Conservation (phyloP, 2,888 invertebrate species). For the Philereme vetulata region DNA sequence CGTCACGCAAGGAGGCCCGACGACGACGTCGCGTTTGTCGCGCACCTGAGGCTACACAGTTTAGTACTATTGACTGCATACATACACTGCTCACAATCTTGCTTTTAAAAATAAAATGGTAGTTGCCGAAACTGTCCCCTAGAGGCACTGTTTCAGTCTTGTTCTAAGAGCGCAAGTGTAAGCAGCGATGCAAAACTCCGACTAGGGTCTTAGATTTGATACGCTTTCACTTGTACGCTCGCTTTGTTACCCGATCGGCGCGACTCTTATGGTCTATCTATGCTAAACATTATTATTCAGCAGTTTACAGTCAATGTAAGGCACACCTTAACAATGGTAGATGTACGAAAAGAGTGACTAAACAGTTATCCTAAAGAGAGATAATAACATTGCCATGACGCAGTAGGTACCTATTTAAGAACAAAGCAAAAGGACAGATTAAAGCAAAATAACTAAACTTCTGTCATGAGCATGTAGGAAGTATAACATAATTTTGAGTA, state of each 20-base stretch:
- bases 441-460: conserved; percentile 16
- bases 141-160: no score
- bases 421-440: conserved; percentile 16
- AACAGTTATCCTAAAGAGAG: not conserved
- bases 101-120: no score
- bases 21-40: conserved; percentile 26
- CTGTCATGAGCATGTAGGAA: conserved; percentile 24
- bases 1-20: conserved; percentile 51
- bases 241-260: conserved; percentile 20
- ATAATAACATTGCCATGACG: conserved; percentile 8
- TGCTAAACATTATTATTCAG: conserved; percentile 7
- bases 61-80: no score
- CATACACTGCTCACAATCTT: no score
- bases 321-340: not conserved
- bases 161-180: no score
- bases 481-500: conserved; percentile 21
- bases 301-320: not conserved
- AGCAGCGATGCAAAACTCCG: no score
- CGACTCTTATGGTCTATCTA: conserved; percentile 9
- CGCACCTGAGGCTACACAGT: conserved; percentile 44
- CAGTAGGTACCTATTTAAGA: conserved; percentile 4
- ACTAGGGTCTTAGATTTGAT: conserved; percentile 27
- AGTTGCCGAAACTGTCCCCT: no score
- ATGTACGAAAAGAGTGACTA: not conserved
- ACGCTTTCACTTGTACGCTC: conserved; percentile 48